Conservation (phyloP, 2,113 vertebrate genomes). For the Trematocara variabile region DNA sequence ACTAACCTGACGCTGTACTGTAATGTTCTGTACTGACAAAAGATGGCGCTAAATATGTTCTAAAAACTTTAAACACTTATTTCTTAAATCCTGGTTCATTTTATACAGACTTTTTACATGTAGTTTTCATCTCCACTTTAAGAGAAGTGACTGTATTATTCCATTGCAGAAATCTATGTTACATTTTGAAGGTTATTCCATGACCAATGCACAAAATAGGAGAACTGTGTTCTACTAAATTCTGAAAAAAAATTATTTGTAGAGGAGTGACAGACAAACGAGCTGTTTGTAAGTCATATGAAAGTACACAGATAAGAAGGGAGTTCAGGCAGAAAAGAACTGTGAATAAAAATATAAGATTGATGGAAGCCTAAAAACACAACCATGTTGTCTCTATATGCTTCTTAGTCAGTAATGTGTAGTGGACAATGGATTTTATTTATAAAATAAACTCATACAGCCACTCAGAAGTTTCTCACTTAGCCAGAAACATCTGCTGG, state of each 20-base stretch:
- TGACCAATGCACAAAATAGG: accelerated
- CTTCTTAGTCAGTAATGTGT: not conserved
- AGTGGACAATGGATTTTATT: not conserved
- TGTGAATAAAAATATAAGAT: not conserved
- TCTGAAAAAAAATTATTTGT: accelerated
- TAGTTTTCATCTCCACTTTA: not conserved
- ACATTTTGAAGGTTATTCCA: accelerated
- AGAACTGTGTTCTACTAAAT: not conserved
- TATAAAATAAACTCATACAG: not conserved
- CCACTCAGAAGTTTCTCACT: not conserved
- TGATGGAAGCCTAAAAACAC: accelerated
- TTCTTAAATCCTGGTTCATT: not conserved
- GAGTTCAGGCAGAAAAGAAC: not conserved
- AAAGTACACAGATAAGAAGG: not conserved
- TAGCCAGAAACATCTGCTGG: not conserved
- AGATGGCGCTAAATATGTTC: not conserved
- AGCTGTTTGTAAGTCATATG: not conserved
- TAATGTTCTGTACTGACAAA: not conserved
- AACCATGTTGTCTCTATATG: not conserved
- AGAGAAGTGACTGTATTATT: not conserved
- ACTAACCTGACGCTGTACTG: not conserved
- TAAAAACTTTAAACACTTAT: accelerated
- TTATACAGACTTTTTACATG: not conserved
- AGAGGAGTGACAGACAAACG: not conserved
- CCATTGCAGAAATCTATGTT: not conserved